phyloP scores from a whole-genome alignment of 2,113 vertebrate genomes.

The Sinocyclocheilus grahami region DNA sequence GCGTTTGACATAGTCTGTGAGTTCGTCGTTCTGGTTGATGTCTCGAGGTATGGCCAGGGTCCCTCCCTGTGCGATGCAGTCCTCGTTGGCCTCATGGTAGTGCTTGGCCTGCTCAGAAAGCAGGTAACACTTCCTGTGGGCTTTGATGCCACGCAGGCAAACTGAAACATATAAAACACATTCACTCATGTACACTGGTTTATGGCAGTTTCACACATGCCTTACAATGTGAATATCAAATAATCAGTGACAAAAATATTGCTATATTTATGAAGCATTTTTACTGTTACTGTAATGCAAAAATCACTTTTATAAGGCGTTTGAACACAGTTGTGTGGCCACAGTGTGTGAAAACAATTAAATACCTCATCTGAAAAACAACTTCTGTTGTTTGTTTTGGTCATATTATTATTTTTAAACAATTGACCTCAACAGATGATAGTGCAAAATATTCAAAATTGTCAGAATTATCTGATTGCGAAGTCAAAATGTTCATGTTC shows the following conservation, averaged over 20 bases:
- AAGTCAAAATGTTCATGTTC: too few species aligned
- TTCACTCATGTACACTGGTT: not conserved
- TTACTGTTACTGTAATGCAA: not conserved
- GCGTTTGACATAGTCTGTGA: constrained; percentile 86
- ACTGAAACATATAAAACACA: constrained; percentile 77
- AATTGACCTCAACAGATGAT: not conserved
- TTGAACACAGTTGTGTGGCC: too few species aligned
- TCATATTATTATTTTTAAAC: not conserved
- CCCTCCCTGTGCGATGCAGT: constrained; percentile 94
- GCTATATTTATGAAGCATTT: not conserved
- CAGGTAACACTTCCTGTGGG: constrained; percentile 92
- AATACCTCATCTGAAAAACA: not conserved
- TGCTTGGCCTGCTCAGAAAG: constrained; percentile 82
- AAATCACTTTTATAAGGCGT: not conserved
- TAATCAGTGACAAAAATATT: not conserved
- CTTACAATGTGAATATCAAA: not conserved
- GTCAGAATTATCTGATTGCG: too few species aligned
- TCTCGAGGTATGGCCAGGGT: constrained; percentile 87
- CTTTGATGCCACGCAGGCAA: constrained; percentile 92
- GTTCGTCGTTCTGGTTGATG: constrained; percentile 80
- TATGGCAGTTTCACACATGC: not conserved
- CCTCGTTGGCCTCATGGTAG: constrained; percentile 94
- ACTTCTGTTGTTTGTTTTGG: not conserved
- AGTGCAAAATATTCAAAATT: not conserved
- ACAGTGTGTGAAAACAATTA: too few species aligned